A percentile compares a stretch with the other conserved stretches of the same genome.
Evolutionary conservation across 2,797 vertebrate genomes (phyloP).

Genomic region (Rhadinocentrus ornatus): DNA sequence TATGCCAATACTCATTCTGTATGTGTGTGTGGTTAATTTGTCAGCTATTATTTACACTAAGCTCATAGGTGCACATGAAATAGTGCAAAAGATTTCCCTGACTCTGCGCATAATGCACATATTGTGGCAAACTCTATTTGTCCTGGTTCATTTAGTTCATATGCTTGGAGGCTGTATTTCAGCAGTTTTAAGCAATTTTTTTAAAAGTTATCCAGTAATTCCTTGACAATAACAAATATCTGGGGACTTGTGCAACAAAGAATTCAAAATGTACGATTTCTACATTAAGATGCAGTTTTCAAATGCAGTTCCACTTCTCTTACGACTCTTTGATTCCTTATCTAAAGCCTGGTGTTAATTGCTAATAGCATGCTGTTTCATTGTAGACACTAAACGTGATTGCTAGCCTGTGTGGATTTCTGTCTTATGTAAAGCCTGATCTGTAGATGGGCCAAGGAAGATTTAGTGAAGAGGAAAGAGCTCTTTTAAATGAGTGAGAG

Average conservation of each 20-base stretch:
- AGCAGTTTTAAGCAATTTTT: too few species aligned
- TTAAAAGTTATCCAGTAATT: too few species aligned
- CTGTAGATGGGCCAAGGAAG: slow-evolving; percentile 67
- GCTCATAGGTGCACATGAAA: slow-evolving; percentile 10
- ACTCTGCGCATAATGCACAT: too few species aligned
- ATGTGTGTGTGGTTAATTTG: slow-evolving; percentile 41
- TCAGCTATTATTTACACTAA: slow-evolving; percentile 47
- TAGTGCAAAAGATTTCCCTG: too few species aligned
- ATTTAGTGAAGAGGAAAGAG: slow-evolving; percentile 77
- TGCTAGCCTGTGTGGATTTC: slow-evolving; percentile 67
- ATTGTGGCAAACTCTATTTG: too few species aligned
- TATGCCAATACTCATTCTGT: not conserved
- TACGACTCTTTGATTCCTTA: slow-evolving; percentile 44
- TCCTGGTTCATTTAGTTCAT: too few species aligned
- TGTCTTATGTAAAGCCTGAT: slow-evolving; percentile 69
- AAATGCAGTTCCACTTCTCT: slow-evolving; percentile 19
- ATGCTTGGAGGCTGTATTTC: too few species aligned
- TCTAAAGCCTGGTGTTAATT: slow-evolving; percentile 57
- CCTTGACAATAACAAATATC: not conserved
- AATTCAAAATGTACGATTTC: slow-evolving; percentile 27
- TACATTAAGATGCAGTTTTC: slow-evolving; percentile 8
- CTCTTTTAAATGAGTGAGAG: slow-evolving; percentile 81
- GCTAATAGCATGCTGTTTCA: slow-evolving; percentile 63
- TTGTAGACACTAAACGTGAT: slow-evolving; percentile 67
- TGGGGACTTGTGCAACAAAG: slow-evolving; percentile 28